A percentile compares a stretch with the other conserved stretches of the same genome.
Evolutionary conservation across 1,140 invertebrate genomes (phyloP).

Genomic region (Drosophila orena): DNA sequence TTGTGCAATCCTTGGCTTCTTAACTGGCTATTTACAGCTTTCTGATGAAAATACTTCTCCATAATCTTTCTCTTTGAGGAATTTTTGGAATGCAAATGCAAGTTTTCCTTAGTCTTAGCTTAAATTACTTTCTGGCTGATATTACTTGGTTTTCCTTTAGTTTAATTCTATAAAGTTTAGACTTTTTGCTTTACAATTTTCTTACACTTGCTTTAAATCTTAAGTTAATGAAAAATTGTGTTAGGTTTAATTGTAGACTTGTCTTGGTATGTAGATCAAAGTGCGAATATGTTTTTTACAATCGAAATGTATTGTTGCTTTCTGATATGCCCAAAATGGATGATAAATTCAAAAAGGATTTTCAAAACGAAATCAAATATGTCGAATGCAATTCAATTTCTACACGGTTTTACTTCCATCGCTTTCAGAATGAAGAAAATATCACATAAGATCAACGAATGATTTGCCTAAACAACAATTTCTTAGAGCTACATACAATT

Average conservation of each 20-base stretch:
- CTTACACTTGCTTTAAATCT: constrained; percentile 34
- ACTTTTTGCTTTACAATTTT: constrained; percentile 53
- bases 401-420: constrained; percentile 16
- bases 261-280: constrained; percentile 40
- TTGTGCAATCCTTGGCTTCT: constrained; percentile 33
- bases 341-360: constrained; percentile 27
- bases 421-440: constrained; percentile 46
- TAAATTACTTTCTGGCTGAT: constrained; percentile 19
- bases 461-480: constrained; percentile 45
- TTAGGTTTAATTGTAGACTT: constrained; percentile 24
- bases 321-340: constrained; percentile 65
- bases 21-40: constrained; percentile 57
- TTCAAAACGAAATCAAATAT: neutral
- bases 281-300: constrained; percentile 61
- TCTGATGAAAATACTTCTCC: constrained; percentile 3
- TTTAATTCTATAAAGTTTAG: constrained; percentile 8
- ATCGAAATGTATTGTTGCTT: constrained; percentile 63
- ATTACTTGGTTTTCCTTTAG: constrained; percentile 5
- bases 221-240: constrained; percentile 18
- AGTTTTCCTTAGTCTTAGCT: constrained; percentile 7
- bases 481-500: constrained; percentile 12
- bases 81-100: constrained; percentile 29
- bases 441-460: constrained; percentile 53
- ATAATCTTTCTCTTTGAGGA: constrained; percentile 35
- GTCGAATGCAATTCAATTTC: constrained; percentile 4